These are phyloP conservation scores for Dicyrtomina minuta DNA, from an alignment of 2,888 invertebrate genomes.

Conservation along the genomic window DNA sequence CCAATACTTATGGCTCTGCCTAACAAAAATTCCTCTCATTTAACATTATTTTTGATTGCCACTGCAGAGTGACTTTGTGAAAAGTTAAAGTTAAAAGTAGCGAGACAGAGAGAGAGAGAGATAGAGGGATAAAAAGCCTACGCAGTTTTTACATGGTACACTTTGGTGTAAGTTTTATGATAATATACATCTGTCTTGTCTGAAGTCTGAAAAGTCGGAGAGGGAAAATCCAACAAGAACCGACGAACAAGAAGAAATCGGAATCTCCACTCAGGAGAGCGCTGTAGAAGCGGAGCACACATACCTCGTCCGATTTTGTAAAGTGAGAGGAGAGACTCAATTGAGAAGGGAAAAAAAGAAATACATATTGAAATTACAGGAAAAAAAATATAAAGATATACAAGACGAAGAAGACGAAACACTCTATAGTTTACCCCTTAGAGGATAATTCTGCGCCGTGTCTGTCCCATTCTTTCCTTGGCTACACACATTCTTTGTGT, in stretches of 20 bases:
- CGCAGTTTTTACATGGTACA: background rate
- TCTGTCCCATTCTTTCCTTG: slow-evolving; percentile 9
- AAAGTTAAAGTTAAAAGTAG: slow-evolving; percentile 2
- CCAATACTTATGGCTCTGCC: background rate
- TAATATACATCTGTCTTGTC: slow-evolving; percentile 5
- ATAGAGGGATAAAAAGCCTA: slow-evolving; percentile 1
- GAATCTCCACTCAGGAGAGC: too few species aligned
- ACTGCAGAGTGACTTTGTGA: slow-evolving; percentile 4
- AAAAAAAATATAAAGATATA: background rate
- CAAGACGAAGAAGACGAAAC: background rate
- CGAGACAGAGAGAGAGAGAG: slow-evolving; percentile 5
- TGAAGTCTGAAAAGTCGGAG: too few species aligned
- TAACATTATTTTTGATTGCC: background rate
- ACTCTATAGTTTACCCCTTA: slow-evolving; percentile 23
- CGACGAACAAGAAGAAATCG: too few species aligned
- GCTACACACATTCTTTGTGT: slow-evolving; percentile 23
- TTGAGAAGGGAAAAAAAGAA: background rate
- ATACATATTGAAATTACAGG: slow-evolving; percentile 4
- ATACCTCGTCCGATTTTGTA: background rate
- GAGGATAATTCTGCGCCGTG: slow-evolving; percentile 25
- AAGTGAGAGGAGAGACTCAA: background rate
- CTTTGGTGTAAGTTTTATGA: background rate
- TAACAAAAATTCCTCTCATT: background rate
- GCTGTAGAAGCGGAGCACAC: too few species aligned
- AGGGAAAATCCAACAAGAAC: too few species aligned